Evolutionary conservation across 2,113 vertebrate genomes (phyloP).

Genomic region (Phylloscopus trochiloides): DNA sequence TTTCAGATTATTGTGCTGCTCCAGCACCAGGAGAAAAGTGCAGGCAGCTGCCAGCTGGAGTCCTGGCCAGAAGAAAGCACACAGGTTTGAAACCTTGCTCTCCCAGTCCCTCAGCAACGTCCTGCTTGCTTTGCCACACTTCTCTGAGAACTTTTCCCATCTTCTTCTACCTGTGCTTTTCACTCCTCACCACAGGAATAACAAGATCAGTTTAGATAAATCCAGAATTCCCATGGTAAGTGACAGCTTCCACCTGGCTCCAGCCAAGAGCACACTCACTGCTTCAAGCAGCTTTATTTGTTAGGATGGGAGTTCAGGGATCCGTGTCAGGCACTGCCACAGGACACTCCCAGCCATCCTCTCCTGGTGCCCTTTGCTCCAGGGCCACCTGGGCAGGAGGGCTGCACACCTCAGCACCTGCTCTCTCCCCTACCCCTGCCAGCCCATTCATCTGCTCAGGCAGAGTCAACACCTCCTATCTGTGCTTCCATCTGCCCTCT

Average conservation of each 20-base stretch:
- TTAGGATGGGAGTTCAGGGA: not conserved
- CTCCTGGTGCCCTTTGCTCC: not conserved
- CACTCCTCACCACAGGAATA: not conserved
- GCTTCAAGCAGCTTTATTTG: not conserved
- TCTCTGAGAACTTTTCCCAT: not conserved
- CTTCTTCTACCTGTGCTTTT: not conserved
- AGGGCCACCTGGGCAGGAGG: not conserved
- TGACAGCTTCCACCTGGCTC: not conserved
- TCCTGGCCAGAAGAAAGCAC: not conserved
- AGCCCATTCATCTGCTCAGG: not conserved
- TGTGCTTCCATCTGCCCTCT: not conserved
- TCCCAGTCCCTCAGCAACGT: rapidly evolving
- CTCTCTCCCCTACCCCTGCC: not conserved
- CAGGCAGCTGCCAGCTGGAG: not conserved
- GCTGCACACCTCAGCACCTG: not conserved
- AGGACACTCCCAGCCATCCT: not conserved
- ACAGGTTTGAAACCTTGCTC: not conserved
- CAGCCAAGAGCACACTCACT: not conserved
- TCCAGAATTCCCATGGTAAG: not conserved
- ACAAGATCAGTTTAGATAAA: not conserved
- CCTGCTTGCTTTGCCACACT: not conserved
- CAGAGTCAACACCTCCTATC: not conserved
- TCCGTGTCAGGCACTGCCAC: not conserved
- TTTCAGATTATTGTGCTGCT: not conserved
- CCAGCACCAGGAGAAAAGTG: not conserved